Base-by-base conservation (phyloP, 1,140 invertebrate genomes). In the Trypoxylus dichotomus region DNA sequence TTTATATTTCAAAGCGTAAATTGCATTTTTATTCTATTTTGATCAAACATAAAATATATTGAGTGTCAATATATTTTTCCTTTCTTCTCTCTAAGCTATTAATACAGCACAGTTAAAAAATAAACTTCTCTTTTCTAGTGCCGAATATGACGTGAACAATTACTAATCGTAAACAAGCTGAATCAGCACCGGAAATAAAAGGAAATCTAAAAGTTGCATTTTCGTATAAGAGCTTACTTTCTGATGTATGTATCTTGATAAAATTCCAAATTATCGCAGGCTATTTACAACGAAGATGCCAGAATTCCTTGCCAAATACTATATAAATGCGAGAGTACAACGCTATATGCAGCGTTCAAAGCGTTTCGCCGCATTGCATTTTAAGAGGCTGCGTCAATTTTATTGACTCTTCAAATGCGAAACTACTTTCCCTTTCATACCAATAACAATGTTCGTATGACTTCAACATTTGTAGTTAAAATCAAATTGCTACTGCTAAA, bases 231-330 rank as follows among this genome's bases (percentile, higher is more conserved):
- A 47, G 3, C 13, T 47, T n/a, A n/a, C 13, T 47, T 15, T 47
- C 43, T 63, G 60, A 63, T 24, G 25, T 63, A 63, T 68, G 60
- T 15, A 21, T 68, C 27, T 68, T 68, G 60, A 68, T 27, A 68
- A 6, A 29, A 68, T 27, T 68, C 60, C 60, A 68, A 68, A 68
- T 68, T 68, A 68, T 15, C 27, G 21, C 27, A 10, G 5, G 10
- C 15, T 54, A 54, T 68, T 29, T 68, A 68, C 60, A 27, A 29
- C 19, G 24, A 68, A 27, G 21, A 15, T 68, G 21, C 27, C 60
- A 29, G 8, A 24, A 68, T 68, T 68, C 24, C 60, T 68, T 68
- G 60, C 60, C 60, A 68, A 68, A 68, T 68, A 15, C 27, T 37
- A 37, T 8, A 27, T 68, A 68, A 68, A 3, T 68, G 24, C 25